These are phyloP conservation scores for Bibio marci DNA, from an alignment of 2,888 invertebrate genomes.

Conservation along the genomic window DNA sequence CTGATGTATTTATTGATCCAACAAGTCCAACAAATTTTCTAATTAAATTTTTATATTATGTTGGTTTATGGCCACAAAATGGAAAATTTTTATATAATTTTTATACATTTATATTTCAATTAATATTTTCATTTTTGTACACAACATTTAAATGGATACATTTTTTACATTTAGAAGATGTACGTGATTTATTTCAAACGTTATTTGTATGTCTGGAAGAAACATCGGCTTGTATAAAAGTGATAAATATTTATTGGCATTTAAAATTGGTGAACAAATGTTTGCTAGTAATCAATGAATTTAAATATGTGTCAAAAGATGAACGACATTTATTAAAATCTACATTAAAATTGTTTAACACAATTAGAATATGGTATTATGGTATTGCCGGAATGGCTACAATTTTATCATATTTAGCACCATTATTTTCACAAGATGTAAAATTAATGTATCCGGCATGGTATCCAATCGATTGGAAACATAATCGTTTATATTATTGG, in stretches of 20 bases:
- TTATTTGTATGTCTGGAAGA: neutral
- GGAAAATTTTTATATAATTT: no score
- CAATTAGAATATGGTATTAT: neutral
- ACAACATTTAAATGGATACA: neutral
- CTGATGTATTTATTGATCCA: no score
- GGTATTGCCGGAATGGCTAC: neutral
- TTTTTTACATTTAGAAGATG: neutral
- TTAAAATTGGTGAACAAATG: neutral
- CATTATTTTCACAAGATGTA: neutral
- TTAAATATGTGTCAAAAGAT: neutral
- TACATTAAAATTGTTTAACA: neutral
- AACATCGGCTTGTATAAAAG: neutral
- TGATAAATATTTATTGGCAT: neutral
- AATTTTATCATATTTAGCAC: neutral
- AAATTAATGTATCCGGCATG: neutral
- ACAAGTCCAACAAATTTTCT: no score
- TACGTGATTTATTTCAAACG: neutral
- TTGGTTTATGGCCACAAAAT: no score
- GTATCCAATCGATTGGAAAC: conserved; percentile 2
- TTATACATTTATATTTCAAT: neutral
- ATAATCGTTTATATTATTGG: neutral
- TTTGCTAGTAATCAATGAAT: neutral
- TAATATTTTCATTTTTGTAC: neutral
- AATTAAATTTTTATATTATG: no score
- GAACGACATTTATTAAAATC: neutral